phyloP scores from a whole-genome alignment of 2,113 vertebrate species.

The Mionectes macconnelli region DNA sequence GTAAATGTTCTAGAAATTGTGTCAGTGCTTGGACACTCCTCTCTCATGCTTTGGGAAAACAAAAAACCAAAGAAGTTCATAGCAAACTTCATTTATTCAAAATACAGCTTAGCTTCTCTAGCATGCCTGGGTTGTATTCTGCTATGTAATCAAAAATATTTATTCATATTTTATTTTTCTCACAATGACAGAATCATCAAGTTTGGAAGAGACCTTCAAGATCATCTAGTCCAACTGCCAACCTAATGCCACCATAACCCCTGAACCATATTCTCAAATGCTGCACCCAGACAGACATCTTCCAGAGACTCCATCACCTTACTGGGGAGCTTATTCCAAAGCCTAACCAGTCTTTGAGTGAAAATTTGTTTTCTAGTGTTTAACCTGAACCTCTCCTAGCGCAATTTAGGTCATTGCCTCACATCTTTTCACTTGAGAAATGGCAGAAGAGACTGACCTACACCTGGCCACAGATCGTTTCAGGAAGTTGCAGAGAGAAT shows the following conservation, averaged over 20 bases:
- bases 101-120: not conserved
- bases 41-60: not conserved
- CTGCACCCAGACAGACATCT: not conserved
- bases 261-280: not conserved
- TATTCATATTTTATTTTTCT: not conserved
- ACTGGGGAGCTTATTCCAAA: not conserved
- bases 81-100: not conserved
- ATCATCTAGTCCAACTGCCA: not conserved
- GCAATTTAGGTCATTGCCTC: not conserved
- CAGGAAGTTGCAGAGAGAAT: not conserved
- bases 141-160: not conserved
- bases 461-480: not conserved
- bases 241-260: not conserved
- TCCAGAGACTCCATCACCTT: not conserved
- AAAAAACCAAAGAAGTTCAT: not conserved
- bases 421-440: not conserved
- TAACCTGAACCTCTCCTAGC: not conserved
- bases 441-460: not conserved
- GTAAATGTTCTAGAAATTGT: not conserved
- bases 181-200: not conserved
- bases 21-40: not conserved
- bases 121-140: not conserved
- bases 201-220: not conserved
- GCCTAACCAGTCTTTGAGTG: not conserved
- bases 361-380: not conserved